These are phyloP conservation scores for Linurgus olivaceus DNA, from an alignment of 2,797 vertebrate species.

Conservation along the genomic window DNA sequence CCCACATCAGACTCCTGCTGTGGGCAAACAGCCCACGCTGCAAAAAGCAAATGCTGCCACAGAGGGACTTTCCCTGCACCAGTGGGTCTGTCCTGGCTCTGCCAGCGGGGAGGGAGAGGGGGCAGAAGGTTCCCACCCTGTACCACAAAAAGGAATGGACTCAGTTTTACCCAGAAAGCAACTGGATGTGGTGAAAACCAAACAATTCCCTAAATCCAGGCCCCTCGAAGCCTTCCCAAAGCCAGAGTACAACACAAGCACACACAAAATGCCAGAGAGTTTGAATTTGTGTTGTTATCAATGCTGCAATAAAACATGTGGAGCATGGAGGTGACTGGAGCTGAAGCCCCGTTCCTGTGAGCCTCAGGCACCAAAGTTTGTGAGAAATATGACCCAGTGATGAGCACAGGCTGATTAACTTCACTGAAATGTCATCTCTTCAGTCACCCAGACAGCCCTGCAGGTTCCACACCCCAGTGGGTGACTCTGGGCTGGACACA, in stretches of 20 bases:
- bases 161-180: background rate
- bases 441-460: background rate
- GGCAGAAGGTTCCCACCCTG: background rate
- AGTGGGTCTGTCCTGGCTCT: background rate
- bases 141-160: rapidly evolving
- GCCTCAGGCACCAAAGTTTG: background rate
- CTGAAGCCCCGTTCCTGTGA: background rate
- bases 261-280: background rate
- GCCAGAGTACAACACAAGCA: background rate
- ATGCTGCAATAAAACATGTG: background rate
- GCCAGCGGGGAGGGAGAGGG: background rate
- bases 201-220: background rate
- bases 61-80: background rate
- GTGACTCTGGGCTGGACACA: background rate
- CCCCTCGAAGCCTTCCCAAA: background rate
- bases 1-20: background rate
- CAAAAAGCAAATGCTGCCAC: background rate
- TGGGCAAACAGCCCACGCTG: background rate
- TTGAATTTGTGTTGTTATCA: background rate
- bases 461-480: rapidly evolving
- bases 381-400: background rate
- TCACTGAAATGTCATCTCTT: background rate
- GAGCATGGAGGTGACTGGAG: background rate
- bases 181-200: background rate
- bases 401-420: background rate